Conservation (phyloP, 2,113 vertebrate genomes). For the Orycteropus afer region DNA sequence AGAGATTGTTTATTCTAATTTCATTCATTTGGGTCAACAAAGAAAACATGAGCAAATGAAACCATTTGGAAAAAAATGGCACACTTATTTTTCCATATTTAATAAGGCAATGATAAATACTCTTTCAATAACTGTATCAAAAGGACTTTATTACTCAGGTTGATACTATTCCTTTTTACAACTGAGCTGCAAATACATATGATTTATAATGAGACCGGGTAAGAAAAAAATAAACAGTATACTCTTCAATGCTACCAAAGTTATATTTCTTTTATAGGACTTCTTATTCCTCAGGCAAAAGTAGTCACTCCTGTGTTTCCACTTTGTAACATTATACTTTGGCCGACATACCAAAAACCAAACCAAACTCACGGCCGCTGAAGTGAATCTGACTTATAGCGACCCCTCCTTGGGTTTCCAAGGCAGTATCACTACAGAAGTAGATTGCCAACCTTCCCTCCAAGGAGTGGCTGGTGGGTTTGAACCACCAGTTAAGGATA, state of each 20-base stretch:
- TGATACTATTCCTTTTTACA: slow-evolving; percentile 76
- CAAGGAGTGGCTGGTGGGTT: background rate
- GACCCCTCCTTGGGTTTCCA: too few relatives aligned
- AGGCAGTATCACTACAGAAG: background rate
- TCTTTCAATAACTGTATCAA: slow-evolving; percentile 92
- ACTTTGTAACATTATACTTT: background rate
- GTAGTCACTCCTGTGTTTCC: background rate
- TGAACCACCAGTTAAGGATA: too few relatives aligned
- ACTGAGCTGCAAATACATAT: slow-evolving; percentile 51
- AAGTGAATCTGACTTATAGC: too few relatives aligned
- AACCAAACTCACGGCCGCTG: background rate
- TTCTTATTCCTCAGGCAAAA: background rate
- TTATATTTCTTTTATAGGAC: background rate
- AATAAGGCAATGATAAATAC: slow-evolving; percentile 96
- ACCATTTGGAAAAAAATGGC: slow-evolving; percentile 92
- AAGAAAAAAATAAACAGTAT: background rate
- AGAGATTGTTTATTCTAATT: slow-evolving; percentile 99
- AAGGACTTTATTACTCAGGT: slow-evolving; percentile 91
- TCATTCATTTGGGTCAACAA: slow-evolving; percentile 99
- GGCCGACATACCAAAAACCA: background rate
- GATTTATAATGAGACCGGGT: slow-evolving; percentile 47
- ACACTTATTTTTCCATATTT: slow-evolving; percentile 92
- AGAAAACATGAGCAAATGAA: slow-evolving; percentile 94
- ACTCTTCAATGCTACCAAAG: background rate
- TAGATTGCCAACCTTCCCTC: background rate